Conservation (phyloP, 2,797 vertebrate genomes). For the Sparus aurata region DNA sequence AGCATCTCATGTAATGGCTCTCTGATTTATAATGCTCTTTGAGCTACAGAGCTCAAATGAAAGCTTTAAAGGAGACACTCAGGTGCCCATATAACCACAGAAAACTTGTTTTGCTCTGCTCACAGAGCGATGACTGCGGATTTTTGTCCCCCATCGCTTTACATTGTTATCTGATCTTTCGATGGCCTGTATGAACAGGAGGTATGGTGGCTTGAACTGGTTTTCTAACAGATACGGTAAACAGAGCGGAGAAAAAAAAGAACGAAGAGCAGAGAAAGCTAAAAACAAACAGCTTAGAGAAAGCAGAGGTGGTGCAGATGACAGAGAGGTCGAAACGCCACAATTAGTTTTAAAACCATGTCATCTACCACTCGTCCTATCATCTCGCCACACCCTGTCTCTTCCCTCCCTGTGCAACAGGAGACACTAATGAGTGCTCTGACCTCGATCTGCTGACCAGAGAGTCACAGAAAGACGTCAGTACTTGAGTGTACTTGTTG, state of each 20-base stretch:
- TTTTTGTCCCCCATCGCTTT: too few relatives aligned
- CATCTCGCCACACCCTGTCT: conserved; percentile 7
- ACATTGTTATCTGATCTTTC: too few relatives aligned
- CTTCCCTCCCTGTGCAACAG: conserved; percentile 31
- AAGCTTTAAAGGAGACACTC: too few relatives aligned
- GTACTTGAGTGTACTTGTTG: background rate
- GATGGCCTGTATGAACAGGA: background rate
- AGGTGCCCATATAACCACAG: too few relatives aligned
- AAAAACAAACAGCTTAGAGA: background rate
- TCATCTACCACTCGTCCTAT: conserved; percentile 13
- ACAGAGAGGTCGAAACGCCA: background rate
- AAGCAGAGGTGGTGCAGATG: background rate
- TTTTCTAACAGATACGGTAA: background rate
- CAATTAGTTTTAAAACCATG: conserved; percentile 24
- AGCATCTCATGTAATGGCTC: conserved; percentile 35
- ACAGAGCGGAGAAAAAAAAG: conserved; percentile 4
- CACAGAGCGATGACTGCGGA: too few relatives aligned
- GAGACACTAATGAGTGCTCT: conserved; percentile 52
- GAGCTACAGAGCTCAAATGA: background rate
- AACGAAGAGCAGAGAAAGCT: background rate
- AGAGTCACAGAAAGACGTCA: conserved; percentile 13
- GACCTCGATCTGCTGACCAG: conserved; percentile 68
- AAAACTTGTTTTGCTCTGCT: too few relatives aligned
- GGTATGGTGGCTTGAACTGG: background rate
- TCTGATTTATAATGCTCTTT: conserved; percentile 47